Evolutionary conservation across 2,113 vertebrate species (phyloP).

Genomic region (Malurus alboscapulatus): DNA sequence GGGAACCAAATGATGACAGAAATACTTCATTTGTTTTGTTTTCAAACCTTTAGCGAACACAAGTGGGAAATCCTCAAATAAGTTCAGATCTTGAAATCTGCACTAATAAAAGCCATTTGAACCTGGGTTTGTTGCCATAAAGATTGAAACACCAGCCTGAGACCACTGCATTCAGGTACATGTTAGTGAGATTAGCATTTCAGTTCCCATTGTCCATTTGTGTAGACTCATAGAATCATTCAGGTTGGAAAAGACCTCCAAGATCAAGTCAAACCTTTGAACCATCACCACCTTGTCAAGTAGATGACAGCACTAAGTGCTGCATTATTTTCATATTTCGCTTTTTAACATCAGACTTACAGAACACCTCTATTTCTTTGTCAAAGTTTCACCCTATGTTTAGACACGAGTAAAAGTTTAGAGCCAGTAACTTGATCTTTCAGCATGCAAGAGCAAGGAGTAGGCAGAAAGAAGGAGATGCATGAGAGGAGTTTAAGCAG

Average conservation of each 20-base stretch:
- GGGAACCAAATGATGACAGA: neutral
- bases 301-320: neutral
- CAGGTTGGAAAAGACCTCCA: neutral
- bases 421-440: neutral
- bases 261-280: neutral
- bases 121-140: neutral
- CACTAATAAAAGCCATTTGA: neutral
- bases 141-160: neutral
- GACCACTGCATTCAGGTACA: neutral
- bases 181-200: neutral
- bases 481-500: neutral
- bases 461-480: neutral
- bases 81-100: neutral
- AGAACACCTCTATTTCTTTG: neutral
- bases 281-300: neutral
- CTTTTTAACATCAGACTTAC: neutral
- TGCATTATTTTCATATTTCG: neutral
- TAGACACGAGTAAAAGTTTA: neutral
- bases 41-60: neutral
- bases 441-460: neutral
- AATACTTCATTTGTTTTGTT: neutral
- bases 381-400: neutral
- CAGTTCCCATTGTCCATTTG: neutral
- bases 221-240: neutral
- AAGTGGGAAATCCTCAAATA: neutral